Evolutionary conservation across 2,113 vertebrate species (phyloP).

Genomic region (Pollimyrus isidori): DNA sequence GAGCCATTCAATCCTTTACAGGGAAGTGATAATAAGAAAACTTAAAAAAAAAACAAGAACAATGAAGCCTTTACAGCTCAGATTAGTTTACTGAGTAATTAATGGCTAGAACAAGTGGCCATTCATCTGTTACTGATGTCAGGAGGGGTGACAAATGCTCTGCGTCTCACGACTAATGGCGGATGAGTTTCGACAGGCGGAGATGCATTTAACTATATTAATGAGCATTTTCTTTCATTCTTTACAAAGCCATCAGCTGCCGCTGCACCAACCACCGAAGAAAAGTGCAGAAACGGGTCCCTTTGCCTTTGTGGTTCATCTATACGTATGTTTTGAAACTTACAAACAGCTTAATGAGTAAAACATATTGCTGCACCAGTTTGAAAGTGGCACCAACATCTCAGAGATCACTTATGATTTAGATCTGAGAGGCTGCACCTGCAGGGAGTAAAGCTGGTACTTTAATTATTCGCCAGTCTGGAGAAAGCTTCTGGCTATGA

Average conservation of each 20-base stretch:
- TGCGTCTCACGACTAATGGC: not conserved
- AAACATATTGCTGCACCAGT: not conserved
- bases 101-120: conserved; percentile 15
- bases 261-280: not conserved
- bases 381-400: not conserved
- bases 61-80: not conserved
- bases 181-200: not conserved
- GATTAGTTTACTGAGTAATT: conserved; percentile 3
- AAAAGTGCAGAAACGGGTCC: not conserved
- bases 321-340: not conserved
- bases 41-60: not conserved
- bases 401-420: not conserved
- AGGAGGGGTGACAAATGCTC: not conserved
- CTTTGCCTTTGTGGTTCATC: not conserved
- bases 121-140: not conserved
- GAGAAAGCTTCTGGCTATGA: not conserved
- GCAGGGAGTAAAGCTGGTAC: not conserved
- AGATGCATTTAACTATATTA: not conserved
- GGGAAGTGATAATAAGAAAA: not conserved
- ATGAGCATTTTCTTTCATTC: not conserved
- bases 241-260: not conserved
- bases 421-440: not conserved
- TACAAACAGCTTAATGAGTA: not conserved
- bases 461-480: not conserved
- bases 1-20: not conserved